Conservation (phyloP, 1,140 invertebrate species). For the Mercenaria mercenaria region DNA sequence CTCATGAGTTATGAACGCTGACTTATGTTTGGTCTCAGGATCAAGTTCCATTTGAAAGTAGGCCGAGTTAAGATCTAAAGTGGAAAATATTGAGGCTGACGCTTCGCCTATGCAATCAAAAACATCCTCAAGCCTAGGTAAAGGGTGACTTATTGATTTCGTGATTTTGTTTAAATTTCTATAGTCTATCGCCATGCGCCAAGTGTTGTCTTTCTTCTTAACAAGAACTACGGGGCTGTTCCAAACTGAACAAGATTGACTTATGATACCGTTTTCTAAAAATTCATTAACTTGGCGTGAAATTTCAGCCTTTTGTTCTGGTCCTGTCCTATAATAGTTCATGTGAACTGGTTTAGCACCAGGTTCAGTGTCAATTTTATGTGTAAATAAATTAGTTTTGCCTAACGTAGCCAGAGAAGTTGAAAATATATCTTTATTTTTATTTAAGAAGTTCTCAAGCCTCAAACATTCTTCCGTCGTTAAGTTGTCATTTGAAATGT, state of each 20-base stretch:
- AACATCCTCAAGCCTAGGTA: constrained; percentile 61
- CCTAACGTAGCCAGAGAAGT: constrained; percentile 54
- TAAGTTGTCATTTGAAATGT: constrained; percentile 40
- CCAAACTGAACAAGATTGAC: constrained; percentile 35
- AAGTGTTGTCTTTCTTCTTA: constrained; percentile 66
- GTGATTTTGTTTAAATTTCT: constrained; percentile 65
- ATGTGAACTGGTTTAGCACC: constrained; percentile 40
- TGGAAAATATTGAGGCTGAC: constrained; percentile 29
- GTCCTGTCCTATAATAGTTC: constrained; percentile 12
- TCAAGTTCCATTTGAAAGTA: constrained; percentile 66
- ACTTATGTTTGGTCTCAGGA: constrained; percentile 60
- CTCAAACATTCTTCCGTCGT: constrained; percentile 34
- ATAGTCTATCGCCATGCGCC: constrained; percentile 70
- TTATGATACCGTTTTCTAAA: constrained; percentile 18
- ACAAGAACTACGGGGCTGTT: constrained; percentile 63
- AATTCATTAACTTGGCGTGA: constrained; percentile 63
- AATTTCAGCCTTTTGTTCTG: constrained; percentile 37
- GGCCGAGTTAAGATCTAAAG: constrained; percentile 62
- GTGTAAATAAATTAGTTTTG: constrained; percentile 48
- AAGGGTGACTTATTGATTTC: constrained; percentile 29
- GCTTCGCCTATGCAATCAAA: constrained; percentile 46
- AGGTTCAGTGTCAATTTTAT: constrained; percentile 58
- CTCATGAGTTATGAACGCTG: constrained; percentile 65
- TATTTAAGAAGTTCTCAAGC: constrained; percentile 33
- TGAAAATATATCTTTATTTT: constrained; percentile 64